Evolutionary conservation across 2,113 vertebrate species (phyloP), one percentile per base, ranked within the genome.

Genomic region (Poicephalus gulielmi): DNA sequence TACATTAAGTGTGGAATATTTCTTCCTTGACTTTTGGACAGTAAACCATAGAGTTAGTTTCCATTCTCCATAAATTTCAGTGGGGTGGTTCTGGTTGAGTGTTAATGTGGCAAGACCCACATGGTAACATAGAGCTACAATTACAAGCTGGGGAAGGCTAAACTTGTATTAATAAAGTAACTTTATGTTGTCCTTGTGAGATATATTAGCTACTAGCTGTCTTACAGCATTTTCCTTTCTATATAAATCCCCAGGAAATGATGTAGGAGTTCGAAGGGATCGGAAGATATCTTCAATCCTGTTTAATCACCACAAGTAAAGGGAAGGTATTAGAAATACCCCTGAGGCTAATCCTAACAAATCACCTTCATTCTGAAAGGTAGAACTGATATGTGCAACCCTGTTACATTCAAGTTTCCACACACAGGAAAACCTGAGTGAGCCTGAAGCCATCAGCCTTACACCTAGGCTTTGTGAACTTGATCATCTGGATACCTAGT

Each of bases 121-220:
- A 8, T 50, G 35, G 69, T 83, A 83, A 86, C 52, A 71, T 33
- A 92, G 50, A 95, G 47, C 64, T 80, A 47, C 64, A 24, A 66
- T 71, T 83, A 87, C 67, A 79, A 77, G 43, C 69, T 81, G n/a
- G 53, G 43, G 47, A 92, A 80, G 69, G 69, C 60, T 94, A 55
- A 91, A 83, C 57, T 78, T 57, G 63, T 68, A 28, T 90, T 78
- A 89, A 67, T 64, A 47, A 83, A 89, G 50, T 91, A 94, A 94
- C 94, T 96, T 96, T 85, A 91, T 57, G 59, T 78, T 94, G 96
- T 93, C 94, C 94, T 96, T 97, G 94, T 49, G 71, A 95, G 80
- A 91, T 92, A 13, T 46, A 60, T 83, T 80, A 77, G 83, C 55
- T 87, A 37, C 50, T 70, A 41, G 69, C 88, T 95, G 67, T 69